Conservation (phyloP, 2,888 invertebrate species). For the Tuta absoluta region DNA sequence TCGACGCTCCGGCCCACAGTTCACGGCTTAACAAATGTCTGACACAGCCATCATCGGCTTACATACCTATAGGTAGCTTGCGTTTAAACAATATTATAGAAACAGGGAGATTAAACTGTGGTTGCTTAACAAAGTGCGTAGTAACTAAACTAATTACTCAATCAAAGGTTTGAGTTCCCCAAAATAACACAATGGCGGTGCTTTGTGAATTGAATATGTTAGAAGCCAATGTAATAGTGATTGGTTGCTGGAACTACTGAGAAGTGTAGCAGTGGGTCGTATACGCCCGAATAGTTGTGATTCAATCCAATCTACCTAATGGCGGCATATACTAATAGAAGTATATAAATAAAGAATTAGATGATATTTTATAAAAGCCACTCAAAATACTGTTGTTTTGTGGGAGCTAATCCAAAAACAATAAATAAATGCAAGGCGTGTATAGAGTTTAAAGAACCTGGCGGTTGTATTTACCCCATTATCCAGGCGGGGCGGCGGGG, state of each 20-base stretch:
- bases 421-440: conserved; percentile 30
- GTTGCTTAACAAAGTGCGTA: conserved; percentile 27
- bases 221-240: conserved; percentile 23
- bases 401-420: conserved; percentile 4
- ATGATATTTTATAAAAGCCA: background rate
- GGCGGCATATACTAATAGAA: background rate
- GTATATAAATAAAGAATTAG: background rate
- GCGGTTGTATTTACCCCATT: conserved; percentile 78
- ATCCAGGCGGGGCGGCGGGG: conserved; percentile 59
- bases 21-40: conserved; percentile 55
- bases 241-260: conserved; percentile 21
- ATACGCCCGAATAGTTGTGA: conserved; percentile 3
- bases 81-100: conserved; percentile 8
- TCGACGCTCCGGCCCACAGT: conserved; percentile 53
- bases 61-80: conserved; percentile 25
- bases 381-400: background rate
- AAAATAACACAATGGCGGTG: conserved; percentile 26
- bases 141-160: conserved; percentile 29
- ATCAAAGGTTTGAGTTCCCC: conserved; percentile 28
- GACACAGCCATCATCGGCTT: conserved; percentile 46
- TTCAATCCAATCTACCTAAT: conserved; percentile 14
- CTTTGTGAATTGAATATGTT: conserved; percentile 19
- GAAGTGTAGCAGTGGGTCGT: conserved; percentile 10
- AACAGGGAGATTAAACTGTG: conserved; percentile 14
- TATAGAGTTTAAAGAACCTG: conserved; percentile 56